These are phyloP conservation scores for Actinostola sp. DNA, from an alignment of 92 coral and sea anemone species.

Conservation along the genomic window DNA sequence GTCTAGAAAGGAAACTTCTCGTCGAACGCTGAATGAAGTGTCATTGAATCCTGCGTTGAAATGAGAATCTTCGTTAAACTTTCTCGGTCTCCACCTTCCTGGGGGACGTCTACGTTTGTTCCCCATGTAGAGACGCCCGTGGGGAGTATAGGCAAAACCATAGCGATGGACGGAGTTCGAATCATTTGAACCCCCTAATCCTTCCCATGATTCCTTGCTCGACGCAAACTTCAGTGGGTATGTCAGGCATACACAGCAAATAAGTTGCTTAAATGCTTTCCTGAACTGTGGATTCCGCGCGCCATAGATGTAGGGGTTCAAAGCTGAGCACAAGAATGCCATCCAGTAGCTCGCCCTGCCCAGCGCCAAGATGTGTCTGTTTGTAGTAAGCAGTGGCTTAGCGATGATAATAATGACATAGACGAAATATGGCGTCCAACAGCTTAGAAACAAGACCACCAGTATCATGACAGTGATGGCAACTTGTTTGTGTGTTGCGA, in stretches of 20 bases:
- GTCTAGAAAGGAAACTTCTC: not conserved
- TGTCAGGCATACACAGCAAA: slow-evolving; percentile 69
- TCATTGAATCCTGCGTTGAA: not conserved
- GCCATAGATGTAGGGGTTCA: slow-evolving; percentile 77
- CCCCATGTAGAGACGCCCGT: not conserved
- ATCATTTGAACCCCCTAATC: not conserved
- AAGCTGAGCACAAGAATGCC: slow-evolving; percentile 68
- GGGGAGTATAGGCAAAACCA: not conserved
- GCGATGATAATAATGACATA: slow-evolving; percentile 59
- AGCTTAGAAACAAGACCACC: slow-evolving; percentile 61
- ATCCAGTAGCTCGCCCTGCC: slow-evolving; percentile 84
- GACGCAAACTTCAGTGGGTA: slow-evolving; percentile 37
- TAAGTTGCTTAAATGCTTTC: slow-evolving; percentile 58
- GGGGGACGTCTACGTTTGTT: not conserved
- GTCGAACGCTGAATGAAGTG: slow-evolving; percentile 1
- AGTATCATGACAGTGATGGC: slow-evolving; percentile 78
- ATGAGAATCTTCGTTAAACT: not conserved
- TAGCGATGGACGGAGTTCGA: not conserved
- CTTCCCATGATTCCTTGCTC: slow-evolving; percentile 66
- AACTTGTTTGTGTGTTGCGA: slow-evolving; percentile 67
- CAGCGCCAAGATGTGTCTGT: slow-evolving; percentile 51
- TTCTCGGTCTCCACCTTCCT: slow-evolving; percentile 24
- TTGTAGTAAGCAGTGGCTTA: slow-evolving; percentile 34
- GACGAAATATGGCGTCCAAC: slow-evolving; percentile 76
- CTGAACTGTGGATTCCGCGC: slow-evolving; percentile 75